Evolutionary conservation across 2,113 vertebrate species (phyloP).

Genomic region (Vulpes vulpes): DNA sequence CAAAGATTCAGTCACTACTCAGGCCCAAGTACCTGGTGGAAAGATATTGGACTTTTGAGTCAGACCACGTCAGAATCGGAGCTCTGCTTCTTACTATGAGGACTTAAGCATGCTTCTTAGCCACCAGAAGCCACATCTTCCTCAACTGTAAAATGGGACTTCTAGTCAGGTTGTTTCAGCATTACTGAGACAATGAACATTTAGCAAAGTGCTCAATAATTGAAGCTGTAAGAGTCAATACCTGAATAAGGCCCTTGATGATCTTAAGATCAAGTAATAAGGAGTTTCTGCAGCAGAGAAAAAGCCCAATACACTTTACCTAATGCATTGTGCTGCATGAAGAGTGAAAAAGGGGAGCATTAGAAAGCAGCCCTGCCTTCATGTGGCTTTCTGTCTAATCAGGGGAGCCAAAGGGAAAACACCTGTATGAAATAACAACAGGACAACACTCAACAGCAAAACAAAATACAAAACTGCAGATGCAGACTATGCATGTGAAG

Average conservation of each 20-base stretch:
- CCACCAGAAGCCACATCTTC: background rate
- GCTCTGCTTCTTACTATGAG: background rate
- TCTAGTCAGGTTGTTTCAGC: background rate
- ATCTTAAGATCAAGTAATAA: background rate
- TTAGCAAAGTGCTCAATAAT: background rate
- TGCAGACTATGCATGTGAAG: background rate
- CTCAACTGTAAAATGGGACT: background rate
- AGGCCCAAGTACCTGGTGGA: background rate
- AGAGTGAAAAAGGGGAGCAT: background rate
- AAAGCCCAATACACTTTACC: background rate
- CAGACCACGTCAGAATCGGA: background rate
- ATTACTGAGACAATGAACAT: background rate
- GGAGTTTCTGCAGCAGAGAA: background rate
- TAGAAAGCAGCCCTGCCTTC: background rate
- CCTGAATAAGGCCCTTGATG: background rate
- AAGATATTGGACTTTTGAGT: constrained; percentile 12
- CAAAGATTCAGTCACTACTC: background rate
- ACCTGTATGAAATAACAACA: background rate
- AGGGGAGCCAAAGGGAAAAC: background rate
- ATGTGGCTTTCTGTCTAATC: background rate
- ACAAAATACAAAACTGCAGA: background rate
- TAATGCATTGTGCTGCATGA: background rate
- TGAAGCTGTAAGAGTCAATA: background rate
- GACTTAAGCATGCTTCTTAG: background rate
- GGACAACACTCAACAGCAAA: background rate